Evolutionary conservation across 1,140 invertebrate species (phyloP), one percentile per base, ranked within the genome.

Genomic region (Hestina assimilis): DNA sequence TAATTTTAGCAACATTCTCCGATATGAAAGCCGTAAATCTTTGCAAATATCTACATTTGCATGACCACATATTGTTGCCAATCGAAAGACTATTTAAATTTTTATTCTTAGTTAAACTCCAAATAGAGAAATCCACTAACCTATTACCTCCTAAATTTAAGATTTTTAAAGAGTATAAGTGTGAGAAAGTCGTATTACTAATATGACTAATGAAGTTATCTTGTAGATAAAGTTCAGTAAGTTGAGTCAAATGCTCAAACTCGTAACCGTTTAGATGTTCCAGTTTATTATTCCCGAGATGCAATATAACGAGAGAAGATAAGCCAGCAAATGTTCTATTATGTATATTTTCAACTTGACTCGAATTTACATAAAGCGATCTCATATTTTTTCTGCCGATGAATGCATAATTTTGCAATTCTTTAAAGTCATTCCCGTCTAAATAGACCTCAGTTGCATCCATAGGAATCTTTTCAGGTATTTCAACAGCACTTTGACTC

Each of bases 271-370:
- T 93, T 20, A 98, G 89, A 61, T 93, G 91, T 45, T 90, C 92
- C 46, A 98, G 90, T 51, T 92, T 91, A 89, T 98, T 98, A 75
- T 96, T 93, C 76, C 96, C 95, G 35, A 98, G 90, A 85, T 98
- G 95, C 5, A 98, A 90, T 48, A 92, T 91, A 86, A 95, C 92
- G 33, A 98, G 90, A 28, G 94, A 93, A 59, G 93, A 93, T 66
- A 98, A 89, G 17, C 96, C 96, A 74, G 97, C 96, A 83, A 98
- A 98, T 7, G 96, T 97, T 59, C 95, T 93, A 83, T 98, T 98
- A 75, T 96, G 94, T 69, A 98, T 96, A 47, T 92, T 92, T 63
- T 95, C 94, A 59, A 98, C 93, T 46, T 93, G 91, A 73, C 95
- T 96, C 43, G 91, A 92, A 87, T 98, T 98, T 51, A 97, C 94